These are phyloP conservation scores for Reinhardtius hippoglossoides DNA, from an alignment of 2,113 vertebrate genomes.

Conservation along the genomic window DNA sequence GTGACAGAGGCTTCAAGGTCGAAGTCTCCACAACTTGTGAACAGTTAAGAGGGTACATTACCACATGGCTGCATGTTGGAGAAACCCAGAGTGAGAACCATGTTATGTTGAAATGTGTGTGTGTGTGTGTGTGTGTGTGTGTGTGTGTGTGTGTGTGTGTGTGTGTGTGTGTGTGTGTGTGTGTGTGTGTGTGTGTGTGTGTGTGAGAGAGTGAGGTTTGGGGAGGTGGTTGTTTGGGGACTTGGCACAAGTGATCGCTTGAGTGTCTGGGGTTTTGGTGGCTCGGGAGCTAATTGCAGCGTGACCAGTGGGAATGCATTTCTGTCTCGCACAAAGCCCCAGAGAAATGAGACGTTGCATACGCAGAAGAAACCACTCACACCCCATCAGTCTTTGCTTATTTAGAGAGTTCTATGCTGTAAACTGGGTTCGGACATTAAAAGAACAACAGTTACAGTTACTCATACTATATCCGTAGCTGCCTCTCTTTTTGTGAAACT, in stretches of 20 bases:
- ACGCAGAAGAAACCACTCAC: slow-evolving; percentile 25
- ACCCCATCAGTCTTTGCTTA: slow-evolving; percentile 16
- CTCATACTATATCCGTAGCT: slow-evolving; percentile 9
- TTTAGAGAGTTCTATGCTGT: neutral
- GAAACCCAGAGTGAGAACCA: slow-evolving; percentile 7
- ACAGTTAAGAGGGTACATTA: slow-evolving; percentile 38
- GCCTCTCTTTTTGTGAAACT: neutral
- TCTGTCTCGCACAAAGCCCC: slow-evolving; percentile 42
- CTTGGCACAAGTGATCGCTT: slow-evolving; percentile 45
- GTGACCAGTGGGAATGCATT: slow-evolving; percentile 57
- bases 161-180: slow-evolving; percentile 5
- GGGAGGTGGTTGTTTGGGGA: slow-evolving; percentile 46
- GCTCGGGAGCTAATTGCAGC: slow-evolving; percentile 71
- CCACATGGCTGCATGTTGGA: slow-evolving; percentile 21
- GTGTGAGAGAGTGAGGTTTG: slow-evolving; percentile 18
- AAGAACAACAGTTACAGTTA: slow-evolving; percentile 9
- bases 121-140: slow-evolving; percentile 8
- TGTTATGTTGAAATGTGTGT: slow-evolving; percentile 1
- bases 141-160: slow-evolving; percentile 9
- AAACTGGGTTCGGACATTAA: slow-evolving; percentile 10
- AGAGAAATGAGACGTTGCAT: slow-evolving; percentile 21
- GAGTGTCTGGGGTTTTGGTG: slow-evolving; percentile 45
- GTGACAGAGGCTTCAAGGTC: slow-evolving; percentile 40
- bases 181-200: slow-evolving; percentile 9
- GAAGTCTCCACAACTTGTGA: slow-evolving; percentile 54